Conservation (phyloP, 2,888 invertebrate species). For the Drosophila mettleri region DNA sequence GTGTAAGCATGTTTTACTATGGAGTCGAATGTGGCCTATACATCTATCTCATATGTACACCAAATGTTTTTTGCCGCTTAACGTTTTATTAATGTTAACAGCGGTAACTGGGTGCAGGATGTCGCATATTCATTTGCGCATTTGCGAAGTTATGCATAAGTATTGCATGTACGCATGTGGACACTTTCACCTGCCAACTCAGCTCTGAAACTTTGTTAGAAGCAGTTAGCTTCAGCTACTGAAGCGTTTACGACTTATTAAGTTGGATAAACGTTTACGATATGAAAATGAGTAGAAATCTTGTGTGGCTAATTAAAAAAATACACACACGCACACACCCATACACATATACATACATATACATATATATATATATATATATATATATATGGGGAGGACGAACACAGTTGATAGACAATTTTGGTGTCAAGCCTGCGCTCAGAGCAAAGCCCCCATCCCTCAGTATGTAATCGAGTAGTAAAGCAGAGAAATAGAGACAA, state of each 20-base stretch:
- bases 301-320: constrained; percentile 81
- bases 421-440: constrained; percentile 19
- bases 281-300: constrained; percentile 80
- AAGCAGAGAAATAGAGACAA: not conserved
- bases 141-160: constrained; percentile 14
- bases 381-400: constrained; percentile 7
- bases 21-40: not conserved
- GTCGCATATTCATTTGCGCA: constrained; percentile 33
- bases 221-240: constrained; percentile 28
- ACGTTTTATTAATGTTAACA: constrained; percentile 48
- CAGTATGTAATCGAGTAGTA: constrained; percentile 23
- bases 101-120: constrained; percentile 7
- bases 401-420: constrained; percentile 34
- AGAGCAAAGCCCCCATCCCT: constrained; percentile 25
- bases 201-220: constrained; percentile 75
- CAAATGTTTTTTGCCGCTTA: constrained; percentile 28
- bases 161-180: constrained; percentile 20
- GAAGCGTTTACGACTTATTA: constrained; percentile 81
- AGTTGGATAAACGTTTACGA: constrained; percentile 82
- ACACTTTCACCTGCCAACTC: constrained; percentile 65
- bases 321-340: constrained; percentile 13
- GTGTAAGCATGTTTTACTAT: not conserved
- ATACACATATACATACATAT: no score
- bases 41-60: constrained; percentile 20
- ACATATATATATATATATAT: no score